Base-by-base conservation (phyloP, 2,888 invertebrate species). In the Lottia gigantea region DNA sequence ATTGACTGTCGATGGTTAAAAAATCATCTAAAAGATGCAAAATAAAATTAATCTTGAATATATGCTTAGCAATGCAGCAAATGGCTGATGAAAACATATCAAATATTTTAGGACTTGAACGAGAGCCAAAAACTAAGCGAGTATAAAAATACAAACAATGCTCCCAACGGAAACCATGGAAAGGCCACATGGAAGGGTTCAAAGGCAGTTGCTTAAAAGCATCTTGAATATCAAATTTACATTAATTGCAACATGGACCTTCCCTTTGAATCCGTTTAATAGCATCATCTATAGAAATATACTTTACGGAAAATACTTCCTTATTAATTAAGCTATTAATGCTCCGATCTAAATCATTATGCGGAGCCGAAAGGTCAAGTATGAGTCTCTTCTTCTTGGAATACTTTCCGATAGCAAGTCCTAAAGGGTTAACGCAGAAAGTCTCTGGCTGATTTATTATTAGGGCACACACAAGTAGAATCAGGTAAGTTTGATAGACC, bases 1-100 rank as follows among this genome's bases (percentile, higher is more conserved):
- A 16, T 23, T 66, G 25, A 8, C 3, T n/a, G 62, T 71, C 69
- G 31, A 69, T 19, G 46, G 71, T 71, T 1, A 73, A 8, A 26
- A 71, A 73, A 19, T 73, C 73, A 66, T 73, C 73, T 16, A 73
- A 61, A 16, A 73, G 23, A 68, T 73, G 71, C 0, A 71, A 55
- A 46, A 71, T 68, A 47, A 68, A 46, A 3, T 61, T 25, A 1
- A 73, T 31, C 1, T 46, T 7, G 47, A 66, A 70, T 11, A 55
- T 63, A 31, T 72, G 25, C 40, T 62, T 19, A 15, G 69, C 69
- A 15, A 69, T 70, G 62, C 65, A 73, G 55, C 71, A 71, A 1
- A 73, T 12, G 1, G 66, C 62, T 12, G 15, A 40, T n/a, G 71
- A 67, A 0, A 73, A 19, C 12, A n/a, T 62, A 23, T 72, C 71